Conservation (phyloP, 2,113 vertebrate genomes). For the Eulemur macaco region DNA sequence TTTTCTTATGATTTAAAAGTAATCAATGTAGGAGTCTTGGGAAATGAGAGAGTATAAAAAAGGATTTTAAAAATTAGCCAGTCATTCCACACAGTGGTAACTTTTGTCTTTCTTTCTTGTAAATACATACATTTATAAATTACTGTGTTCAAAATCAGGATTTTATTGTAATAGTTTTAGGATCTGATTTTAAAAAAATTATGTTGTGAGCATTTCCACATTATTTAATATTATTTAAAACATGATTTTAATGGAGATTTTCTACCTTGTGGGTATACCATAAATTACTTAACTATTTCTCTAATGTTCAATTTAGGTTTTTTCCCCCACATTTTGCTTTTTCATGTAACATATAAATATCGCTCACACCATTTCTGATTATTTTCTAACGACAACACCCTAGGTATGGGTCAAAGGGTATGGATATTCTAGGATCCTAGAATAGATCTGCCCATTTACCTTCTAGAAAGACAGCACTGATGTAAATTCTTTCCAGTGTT, state of each 20-base stretch:
- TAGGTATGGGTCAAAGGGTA: background rate
- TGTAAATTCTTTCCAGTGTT: background rate
- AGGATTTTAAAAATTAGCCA: background rate
- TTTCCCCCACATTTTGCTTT: background rate
- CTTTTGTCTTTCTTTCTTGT: background rate
- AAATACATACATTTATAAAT: background rate
- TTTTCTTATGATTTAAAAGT: background rate
- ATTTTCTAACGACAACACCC: background rate
- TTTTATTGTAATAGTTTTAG: conserved; percentile 13
- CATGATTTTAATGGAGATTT: background rate
- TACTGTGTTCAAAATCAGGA: background rate
- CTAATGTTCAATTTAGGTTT: background rate
- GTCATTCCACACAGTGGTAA: background rate
- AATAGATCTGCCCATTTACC: background rate
- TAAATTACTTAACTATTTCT: background rate
- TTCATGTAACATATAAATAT: background rate
- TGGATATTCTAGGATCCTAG: background rate
- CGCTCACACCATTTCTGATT: background rate
- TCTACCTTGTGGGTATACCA: background rate
- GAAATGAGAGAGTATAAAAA: background rate
- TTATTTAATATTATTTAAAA: conserved; percentile 2
- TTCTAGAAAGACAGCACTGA: background rate
- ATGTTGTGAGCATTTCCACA: background rate
- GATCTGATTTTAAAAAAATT: background rate
- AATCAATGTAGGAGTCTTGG: background rate